phyloP scores from a whole-genome alignment of 2,113 vertebrate genomes.

The Hippocampus guttulatus region DNA sequence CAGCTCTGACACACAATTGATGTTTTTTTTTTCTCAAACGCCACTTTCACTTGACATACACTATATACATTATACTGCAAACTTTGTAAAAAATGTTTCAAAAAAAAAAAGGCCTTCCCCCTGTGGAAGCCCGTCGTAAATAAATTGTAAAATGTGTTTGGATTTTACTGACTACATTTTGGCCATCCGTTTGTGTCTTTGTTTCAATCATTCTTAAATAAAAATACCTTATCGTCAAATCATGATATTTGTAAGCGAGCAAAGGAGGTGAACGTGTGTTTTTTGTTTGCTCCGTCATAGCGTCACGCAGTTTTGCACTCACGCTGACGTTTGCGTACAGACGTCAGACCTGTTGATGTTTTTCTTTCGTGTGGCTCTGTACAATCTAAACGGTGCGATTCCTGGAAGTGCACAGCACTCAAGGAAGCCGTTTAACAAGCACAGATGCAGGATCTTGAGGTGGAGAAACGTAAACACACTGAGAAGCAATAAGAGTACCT shows the following conservation, averaged over 20 bases:
- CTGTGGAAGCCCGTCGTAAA: too few relatives aligned
- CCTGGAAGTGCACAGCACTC: slow-evolving; percentile 49
- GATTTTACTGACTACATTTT: background rate
- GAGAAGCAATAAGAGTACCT: slow-evolving; percentile 18
- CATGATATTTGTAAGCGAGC: background rate
- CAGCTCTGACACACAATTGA: too few relatives aligned
- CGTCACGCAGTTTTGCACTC: slow-evolving; percentile 28
- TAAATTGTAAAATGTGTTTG: background rate
- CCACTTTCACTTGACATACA: background rate
- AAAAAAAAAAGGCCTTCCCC: too few relatives aligned
- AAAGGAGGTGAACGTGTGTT: slow-evolving; percentile 11
- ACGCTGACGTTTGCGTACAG: slow-evolving; percentile 26
- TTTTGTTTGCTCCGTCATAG: slow-evolving; percentile 4
- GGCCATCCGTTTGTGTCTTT: background rate
- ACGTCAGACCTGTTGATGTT: slow-evolving; percentile 46
- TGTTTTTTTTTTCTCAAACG: background rate
- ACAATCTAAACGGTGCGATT: slow-evolving; percentile 39
- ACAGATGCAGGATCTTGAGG: slow-evolving; percentile 40
- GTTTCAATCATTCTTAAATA: background rate
- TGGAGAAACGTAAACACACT: slow-evolving; percentile 39
- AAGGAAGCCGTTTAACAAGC: slow-evolving; percentile 51
- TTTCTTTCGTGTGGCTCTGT: slow-evolving; percentile 26
- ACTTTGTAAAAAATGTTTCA: background rate
- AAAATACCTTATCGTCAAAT: background rate
- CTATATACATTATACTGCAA: background rate